A percentile compares a stretch with the other conserved stretches of the same genome.
phyloP scores from a whole-genome alignment of 2,113 vertebrate species.

The Reinhardtius hippoglossoides region DNA sequence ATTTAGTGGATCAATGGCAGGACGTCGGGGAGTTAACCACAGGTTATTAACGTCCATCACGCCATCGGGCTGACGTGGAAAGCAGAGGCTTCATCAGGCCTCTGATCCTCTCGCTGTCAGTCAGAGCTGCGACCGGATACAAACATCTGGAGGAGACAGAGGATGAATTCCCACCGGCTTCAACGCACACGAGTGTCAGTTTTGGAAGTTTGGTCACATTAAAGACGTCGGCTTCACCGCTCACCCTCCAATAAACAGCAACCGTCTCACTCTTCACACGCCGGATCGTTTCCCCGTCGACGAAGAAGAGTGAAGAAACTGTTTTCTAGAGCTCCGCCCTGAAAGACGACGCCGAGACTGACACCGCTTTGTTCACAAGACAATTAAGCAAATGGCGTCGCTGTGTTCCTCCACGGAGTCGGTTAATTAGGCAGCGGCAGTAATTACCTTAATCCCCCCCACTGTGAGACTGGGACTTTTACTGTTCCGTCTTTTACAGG shows the following conservation, averaged over 20 bases:
- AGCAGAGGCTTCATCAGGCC: conserved; percentile 44
- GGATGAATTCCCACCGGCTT: neutral
- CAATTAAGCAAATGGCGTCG: conserved; percentile 51
- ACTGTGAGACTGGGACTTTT: conserved; percentile 22
- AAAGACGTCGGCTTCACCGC: neutral
- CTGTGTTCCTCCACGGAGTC: conserved; percentile 23
- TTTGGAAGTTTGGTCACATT: neutral
- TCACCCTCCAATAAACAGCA: conserved; percentile 4
- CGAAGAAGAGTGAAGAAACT: neutral
- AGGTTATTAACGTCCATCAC: conserved; percentile 52
- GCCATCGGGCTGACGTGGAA: conserved; percentile 16
- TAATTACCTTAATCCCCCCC: conserved; percentile 57
- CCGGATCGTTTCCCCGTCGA: neutral
- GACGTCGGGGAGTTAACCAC: conserved; percentile 15
- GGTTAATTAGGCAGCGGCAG: conserved; percentile 54
- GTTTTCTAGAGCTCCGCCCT: conserved; percentile 17
- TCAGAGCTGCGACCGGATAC: conserved; percentile 30
- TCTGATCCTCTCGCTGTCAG: conserved; percentile 42
- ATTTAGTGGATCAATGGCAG: conserved; percentile 46
- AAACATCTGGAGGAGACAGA: neutral
- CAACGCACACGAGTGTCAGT: neutral
- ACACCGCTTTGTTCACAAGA: conserved; percentile 26
- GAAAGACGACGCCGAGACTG: conserved; percentile 10
- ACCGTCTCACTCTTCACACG: neutral
- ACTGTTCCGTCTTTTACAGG: conserved; percentile 11